A percentile compares a stretch with the other conserved stretches of the same genome.
These are phyloP conservation scores for Gymnocypris eckloni DNA, from an alignment of 2,797 vertebrate genomes.

Conservation along the genomic window DNA sequence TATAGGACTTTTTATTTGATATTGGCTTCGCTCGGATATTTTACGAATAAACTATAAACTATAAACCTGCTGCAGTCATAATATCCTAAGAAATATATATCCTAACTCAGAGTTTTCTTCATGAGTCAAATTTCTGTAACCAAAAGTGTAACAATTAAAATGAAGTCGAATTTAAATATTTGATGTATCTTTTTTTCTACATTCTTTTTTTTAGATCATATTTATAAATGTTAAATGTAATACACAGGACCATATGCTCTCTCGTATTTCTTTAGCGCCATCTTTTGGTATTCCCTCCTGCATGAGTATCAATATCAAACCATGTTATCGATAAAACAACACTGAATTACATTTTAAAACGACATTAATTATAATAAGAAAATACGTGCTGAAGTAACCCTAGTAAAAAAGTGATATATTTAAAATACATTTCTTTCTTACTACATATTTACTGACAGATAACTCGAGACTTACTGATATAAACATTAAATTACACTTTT, in stretches of 20 bases:
- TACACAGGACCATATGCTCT: not conserved
- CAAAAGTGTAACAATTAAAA: not conserved
- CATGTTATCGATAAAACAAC: not conserved
- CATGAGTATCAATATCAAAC: not conserved
- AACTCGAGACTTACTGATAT: too few species aligned
- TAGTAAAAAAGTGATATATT: too few species aligned
- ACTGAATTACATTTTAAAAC: not conserved
- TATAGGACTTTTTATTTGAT: not conserved
- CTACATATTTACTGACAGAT: too few species aligned
- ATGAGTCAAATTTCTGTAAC: not conserved
- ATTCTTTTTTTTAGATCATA: not conserved
- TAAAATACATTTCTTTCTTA: too few species aligned
- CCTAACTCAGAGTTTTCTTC: not conserved
- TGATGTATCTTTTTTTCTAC: not conserved
- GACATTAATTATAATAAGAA: not conserved
- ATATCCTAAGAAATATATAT: not conserved
- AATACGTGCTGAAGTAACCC: not conserved
- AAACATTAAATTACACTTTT: too few species aligned
- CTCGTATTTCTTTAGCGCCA: slow-evolving; percentile 61
- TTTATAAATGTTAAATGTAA: not conserved
- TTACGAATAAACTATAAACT: too few species aligned
- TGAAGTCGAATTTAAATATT: not conserved
- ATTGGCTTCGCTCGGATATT: not conserved
- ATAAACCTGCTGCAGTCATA: not conserved
- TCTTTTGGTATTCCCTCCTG: slow-evolving; percentile 57